phyloP scores from a whole-genome alignment of 2,113 vertebrate genomes.

The Arothron firmamentum region DNA sequence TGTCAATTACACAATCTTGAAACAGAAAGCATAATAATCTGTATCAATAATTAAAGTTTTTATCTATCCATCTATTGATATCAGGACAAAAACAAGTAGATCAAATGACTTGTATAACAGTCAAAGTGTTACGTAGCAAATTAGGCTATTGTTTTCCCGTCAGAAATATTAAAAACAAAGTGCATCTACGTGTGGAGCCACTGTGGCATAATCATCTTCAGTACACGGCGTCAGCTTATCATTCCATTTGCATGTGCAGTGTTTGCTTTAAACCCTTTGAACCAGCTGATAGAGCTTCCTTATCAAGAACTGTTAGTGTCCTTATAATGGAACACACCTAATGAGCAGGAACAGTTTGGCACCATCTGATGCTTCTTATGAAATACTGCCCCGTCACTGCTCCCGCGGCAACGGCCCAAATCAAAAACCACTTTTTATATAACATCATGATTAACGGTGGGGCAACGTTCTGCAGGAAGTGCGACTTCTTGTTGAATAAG shows the following conservation, averaged over 20 bases:
- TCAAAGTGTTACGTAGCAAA: no score
- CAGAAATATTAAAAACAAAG: no score
- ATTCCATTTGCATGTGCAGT: neutral
- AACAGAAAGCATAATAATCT: no score
- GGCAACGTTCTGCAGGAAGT: slow-evolving; percentile 2
- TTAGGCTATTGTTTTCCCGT: no score
- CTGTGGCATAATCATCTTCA: no score
- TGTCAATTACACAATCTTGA: no score
- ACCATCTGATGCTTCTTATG: slow-evolving; percentile 24
- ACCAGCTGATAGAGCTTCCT: neutral
- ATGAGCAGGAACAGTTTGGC: neutral
- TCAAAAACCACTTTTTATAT: slow-evolving; percentile 37
- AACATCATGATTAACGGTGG: slow-evolving; percentile 26
- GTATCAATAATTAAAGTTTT: no score
- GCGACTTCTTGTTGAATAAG: slow-evolving; percentile 1
- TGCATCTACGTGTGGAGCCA: no score
- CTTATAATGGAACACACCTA: neutral
- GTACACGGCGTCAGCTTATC: no score
- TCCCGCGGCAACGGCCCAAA: neutral
- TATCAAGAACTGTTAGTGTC: neutral
- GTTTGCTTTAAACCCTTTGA: slow-evolving; percentile 11
- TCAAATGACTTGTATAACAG: no score
- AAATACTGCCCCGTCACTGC: slow-evolving; percentile 15
- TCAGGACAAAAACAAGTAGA: no score
- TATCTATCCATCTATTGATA: no score